Conservation (phyloP, 2,113 vertebrate genomes). For the Solea solea region DNA sequence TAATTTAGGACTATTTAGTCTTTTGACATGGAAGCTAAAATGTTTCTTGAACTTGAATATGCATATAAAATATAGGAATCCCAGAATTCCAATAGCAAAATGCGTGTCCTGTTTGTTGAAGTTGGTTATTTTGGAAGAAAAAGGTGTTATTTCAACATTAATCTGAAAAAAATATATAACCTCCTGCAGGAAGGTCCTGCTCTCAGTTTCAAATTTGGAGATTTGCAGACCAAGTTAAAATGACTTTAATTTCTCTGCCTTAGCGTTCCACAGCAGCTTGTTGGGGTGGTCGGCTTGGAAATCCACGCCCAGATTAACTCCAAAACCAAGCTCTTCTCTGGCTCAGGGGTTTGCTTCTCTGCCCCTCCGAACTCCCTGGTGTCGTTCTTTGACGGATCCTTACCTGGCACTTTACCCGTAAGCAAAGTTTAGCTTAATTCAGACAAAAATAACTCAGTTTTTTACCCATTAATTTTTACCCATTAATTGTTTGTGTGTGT, state of each 20-base stretch:
- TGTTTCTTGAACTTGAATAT: too few species aligned
- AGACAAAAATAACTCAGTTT: neutral
- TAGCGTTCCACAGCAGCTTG: slow-evolving; percentile 83
- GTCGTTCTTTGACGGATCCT: slow-evolving; percentile 95
- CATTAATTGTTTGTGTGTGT: neutral
- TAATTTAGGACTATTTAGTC: too few species aligned
- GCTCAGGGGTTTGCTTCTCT: slow-evolving; percentile 88
- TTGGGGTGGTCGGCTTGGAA: slow-evolving; percentile 93
- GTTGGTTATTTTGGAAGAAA: too few species aligned
- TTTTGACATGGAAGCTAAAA: too few species aligned
- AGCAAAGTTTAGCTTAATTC: slow-evolving; percentile 59
- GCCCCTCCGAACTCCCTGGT: slow-evolving; percentile 95
- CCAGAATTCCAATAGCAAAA: too few species aligned
- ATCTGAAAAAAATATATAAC: too few species aligned
- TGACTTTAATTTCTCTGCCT: slow-evolving; percentile 6
- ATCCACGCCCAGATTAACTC: slow-evolving; percentile 96
- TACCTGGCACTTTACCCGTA: slow-evolving; percentile 97
- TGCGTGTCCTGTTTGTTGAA: too few species aligned
- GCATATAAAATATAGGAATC: too few species aligned
- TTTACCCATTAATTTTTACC: neutral
- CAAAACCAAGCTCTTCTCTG: slow-evolving; percentile 94
- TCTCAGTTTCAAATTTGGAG: too few species aligned
- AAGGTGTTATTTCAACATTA: too few species aligned
- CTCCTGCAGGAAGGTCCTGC: too few species aligned
- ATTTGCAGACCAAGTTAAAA: too few species aligned